Evolutionary conservation across 30 jellyfish, hydroid and myxozoan genomes (phyloP).

Genomic region (Aurelia sp.): DNA sequence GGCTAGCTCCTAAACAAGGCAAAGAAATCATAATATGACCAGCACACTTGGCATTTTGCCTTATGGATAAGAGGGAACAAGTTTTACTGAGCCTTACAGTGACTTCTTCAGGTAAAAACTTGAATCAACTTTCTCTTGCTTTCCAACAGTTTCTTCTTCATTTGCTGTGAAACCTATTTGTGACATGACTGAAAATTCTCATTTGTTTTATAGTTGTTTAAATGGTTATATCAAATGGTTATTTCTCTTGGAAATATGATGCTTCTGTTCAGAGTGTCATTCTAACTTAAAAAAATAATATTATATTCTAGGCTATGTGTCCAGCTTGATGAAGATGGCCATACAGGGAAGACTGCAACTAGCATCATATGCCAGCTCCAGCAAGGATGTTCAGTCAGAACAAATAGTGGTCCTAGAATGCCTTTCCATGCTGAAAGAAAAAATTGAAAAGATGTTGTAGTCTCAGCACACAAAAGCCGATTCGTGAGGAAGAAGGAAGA

Average conservation of each 20-base stretch:
- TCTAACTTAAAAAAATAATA: not conserved
- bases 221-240: too few relatives aligned
- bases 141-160: not conserved
- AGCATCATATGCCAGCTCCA: conserved; percentile 7
- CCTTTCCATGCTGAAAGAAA: conserved; percentile 4
- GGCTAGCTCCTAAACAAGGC: too few relatives aligned
- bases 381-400: not conserved
- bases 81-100: too few relatives aligned
- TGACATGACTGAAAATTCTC: not conserved
- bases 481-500: conserved; percentile 1
- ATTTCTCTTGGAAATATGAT: too few relatives aligned
- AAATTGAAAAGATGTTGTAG: conserved; percentile 1
- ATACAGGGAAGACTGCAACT: conserved; percentile 6
- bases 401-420: not conserved
- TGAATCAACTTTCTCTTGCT: too few relatives aligned
- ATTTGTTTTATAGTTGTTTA: not conserved
- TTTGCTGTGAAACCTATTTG: not conserved
- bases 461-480: conserved; percentile 3
- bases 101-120: too few relatives aligned
- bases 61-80: too few relatives aligned
- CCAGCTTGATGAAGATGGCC: conserved; percentile 6
- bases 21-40: too few relatives aligned
- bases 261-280: too few relatives aligned
- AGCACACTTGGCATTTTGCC: too few relatives aligned
- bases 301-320: conserved; percentile 7